Base-by-base conservation (phyloP, 2,888 invertebrate species). In the Tenodera sinensis region DNA sequence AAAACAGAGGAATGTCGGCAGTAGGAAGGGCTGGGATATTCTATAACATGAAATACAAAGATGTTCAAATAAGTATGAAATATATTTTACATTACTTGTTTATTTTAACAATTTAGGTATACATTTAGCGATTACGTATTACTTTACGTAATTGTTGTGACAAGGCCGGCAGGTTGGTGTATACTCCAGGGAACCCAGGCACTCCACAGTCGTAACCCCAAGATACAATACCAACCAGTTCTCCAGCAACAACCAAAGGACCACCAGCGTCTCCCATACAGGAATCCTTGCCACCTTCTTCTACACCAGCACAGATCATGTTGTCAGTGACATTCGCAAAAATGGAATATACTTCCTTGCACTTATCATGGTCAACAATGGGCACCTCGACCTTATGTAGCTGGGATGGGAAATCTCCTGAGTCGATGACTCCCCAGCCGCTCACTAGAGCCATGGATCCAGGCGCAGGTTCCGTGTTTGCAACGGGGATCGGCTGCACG, bases 291-390 rank as follows among this genome's bases (percentile, higher is more conserved):
- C 94, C 94, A 0, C 93, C 93, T 82, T 93, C 93, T 27, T 15
- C 28, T 30, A 28, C 34, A 1, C 94, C 95, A 0, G 95, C 95
- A 89, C 95, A 95, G 91, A 95, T 94, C 95, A 95, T 95, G 34
- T 94, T 93, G 15, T 88, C 9, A 15, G 92, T 92, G 28, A 93
- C 90, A 14, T 47, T 25, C n/a, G 54, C 28, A 81, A 47, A n/a
- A 25, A 84, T 89, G 3, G 91, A 4, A 82, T 92, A 92, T 83
- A 92, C 91, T 88, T 90, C 88, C 28, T 91, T 90, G 90, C 92
- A 93, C 81, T 91, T 91, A n/a, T 89, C 87, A 89, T 91, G 91
- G 28, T 92, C 90, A 54, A 93, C 91, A 34, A 93, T 90, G 20
- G 92, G 92, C 54, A 93, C 92, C 85, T 91, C 89, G 71, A 92